Evolutionary conservation across 2,888 invertebrate species (phyloP).

Genomic region (Camponotus fellah): DNA sequence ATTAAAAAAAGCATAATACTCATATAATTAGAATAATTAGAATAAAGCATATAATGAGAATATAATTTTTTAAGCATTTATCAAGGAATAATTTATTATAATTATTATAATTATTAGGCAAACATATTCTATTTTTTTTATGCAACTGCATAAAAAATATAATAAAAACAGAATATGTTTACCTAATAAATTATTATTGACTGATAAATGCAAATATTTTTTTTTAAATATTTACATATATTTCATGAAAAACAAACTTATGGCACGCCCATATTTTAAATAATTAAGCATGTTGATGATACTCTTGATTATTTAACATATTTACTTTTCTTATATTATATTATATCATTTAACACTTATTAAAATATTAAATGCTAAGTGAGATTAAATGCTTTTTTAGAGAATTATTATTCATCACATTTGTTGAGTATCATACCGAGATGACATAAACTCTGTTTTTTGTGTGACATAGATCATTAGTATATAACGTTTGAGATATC

Average conservation of each 20-base stretch:
- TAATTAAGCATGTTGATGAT: neutral
- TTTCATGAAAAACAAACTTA: neutral
- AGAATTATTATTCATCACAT: neutral
- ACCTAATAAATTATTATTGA: neutral
- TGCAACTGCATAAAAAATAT: neutral
- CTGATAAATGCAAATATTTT: neutral
- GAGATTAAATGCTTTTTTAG: constrained; percentile 2
- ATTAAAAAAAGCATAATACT: neutral
- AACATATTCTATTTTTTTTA: too few relatives aligned
- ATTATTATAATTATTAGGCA: too few relatives aligned
- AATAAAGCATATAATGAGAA: neutral
- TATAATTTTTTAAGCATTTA: neutral
- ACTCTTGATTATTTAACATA: neutral
- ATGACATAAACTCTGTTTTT: constrained; percentile 3
- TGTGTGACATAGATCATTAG: neutral
- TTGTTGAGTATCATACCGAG: neutral
- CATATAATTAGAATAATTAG: too few relatives aligned
- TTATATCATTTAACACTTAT: neutral
- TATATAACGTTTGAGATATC: constrained; percentile 27
- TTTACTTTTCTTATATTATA: too few relatives aligned
- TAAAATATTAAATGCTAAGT: neutral
- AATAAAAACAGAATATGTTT: neutral
- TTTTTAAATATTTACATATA: neutral
- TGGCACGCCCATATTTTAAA: neutral
- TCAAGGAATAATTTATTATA: neutral